Evolutionary conservation across 1,140 invertebrate species (phyloP), one percentile per base, ranked within the genome.

Genomic region (Bursaphelenchus mucronatus): DNA sequence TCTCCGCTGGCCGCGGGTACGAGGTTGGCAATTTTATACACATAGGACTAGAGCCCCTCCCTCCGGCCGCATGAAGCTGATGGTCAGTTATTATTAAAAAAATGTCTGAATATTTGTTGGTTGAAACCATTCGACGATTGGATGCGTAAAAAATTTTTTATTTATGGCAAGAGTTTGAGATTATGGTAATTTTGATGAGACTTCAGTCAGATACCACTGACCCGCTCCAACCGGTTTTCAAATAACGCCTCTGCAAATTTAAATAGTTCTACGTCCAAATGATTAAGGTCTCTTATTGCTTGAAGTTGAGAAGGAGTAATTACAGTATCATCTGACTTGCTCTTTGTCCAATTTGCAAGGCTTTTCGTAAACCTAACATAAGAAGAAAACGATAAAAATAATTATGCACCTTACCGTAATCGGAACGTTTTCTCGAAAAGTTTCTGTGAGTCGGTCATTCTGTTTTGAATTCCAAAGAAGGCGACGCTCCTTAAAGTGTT

Each of bases 361-460:
- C 59, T 61, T 50, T 61, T 44, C 6, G 79, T 80, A 56, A 82
- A 82, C 10, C 83, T 85, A n/a, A 82, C 10, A 83, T 85, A n/a
- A 61, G 66, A 10, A 73, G 69, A 13, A 67, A 9, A 70, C 56
- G 59, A 82, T 82, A 51, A 13, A 62, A 13, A 54, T 10, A 89
- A 17, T 90, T 90, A 56, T 90, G 86, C 0, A 90, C 92, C 63
- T 90, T 87, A 95, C 73, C 89, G 86, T 76, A 97, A 85, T 81
- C 90, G 89, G 82, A 98, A 97, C n/a, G 91, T 94, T 83, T 92
- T 88, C 82, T 98, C 94, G 83, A 98, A 99, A 46, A 97, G 88
- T 79, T 92, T 92, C 82, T 97, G 94, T 90, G 89, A 79, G 76
- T 90, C 89, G 85, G 89, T 89, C 84, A 95, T 94, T 82, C 89